Conservation (phyloP, 1,140 invertebrate genomes). For the Popillia japonica region DNA sequence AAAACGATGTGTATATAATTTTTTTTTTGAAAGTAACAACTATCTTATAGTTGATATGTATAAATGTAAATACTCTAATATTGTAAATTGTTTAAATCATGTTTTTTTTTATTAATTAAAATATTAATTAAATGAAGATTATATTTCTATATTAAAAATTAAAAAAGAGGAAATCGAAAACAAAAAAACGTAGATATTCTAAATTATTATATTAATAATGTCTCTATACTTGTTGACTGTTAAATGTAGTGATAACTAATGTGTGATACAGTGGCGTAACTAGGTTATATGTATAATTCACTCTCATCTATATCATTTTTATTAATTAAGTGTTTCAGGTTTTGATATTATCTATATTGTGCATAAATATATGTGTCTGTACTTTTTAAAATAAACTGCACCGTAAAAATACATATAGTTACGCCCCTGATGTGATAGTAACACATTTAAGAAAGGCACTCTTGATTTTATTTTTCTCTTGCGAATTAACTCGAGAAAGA, state of each 20-base stretch:
- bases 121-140: constrained; percentile 44
- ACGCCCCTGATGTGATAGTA: constrained; percentile 24
- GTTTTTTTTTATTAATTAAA: constrained; percentile 43
- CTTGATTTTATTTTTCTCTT: constrained; percentile 20
- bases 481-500: background rate
- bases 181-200: constrained; percentile 36
- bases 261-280: constrained; percentile 44
- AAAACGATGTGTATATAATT: constrained; percentile 45
- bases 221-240: constrained; percentile 42
- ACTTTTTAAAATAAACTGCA: no score
- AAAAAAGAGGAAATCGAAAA: background rate
- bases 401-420: background rate
- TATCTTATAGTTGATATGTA: constrained; percentile 44
- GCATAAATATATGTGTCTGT: no score
- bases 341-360: no score
- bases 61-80: constrained; percentile 54
- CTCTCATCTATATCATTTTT: no score
- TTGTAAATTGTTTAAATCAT: constrained; percentile 47
- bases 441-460: constrained; percentile 22
- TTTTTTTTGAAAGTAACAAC: constrained; percentile 42
- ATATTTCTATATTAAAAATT: constrained; percentile 45
- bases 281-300: background rate
- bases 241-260: constrained; percentile 44
- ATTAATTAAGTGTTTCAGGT: no score
- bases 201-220: constrained; percentile 44